A percentile compares a stretch with the other conserved stretches of the same genome.
These are phyloP conservation scores for Oscheius onirici DNA, from an alignment of 2,888 invertebrate genomes.

Conservation along the genomic window DNA sequence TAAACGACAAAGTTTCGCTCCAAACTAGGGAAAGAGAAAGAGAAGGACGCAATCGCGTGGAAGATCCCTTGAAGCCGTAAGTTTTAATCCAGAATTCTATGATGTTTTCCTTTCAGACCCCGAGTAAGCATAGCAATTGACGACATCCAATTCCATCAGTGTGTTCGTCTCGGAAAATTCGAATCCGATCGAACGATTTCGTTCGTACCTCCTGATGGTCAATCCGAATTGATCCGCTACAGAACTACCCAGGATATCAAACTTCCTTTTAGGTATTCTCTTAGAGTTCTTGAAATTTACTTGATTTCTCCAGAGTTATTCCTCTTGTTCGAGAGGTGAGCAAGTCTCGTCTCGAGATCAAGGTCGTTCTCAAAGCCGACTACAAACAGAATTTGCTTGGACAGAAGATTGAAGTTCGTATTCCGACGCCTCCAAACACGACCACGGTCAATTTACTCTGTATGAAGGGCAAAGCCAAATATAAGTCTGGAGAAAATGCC, in stretches of 20 bases:
- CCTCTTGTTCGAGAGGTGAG: conserved; percentile 97
- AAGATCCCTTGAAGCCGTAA: conserved; percentile 39
- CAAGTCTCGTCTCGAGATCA: conserved; percentile 98
- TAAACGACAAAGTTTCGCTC: conserved; percentile 95
- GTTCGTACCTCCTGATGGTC: conserved; percentile 98
- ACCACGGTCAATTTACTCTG: conserved; percentile 98
- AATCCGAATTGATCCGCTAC: conserved; percentile 99
- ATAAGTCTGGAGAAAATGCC: conserved; percentile 98
- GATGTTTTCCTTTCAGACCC: conserved; percentile 71
- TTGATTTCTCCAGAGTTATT: conserved; percentile 86
- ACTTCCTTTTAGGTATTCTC: conserved; percentile 82
- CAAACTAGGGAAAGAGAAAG: neutral
- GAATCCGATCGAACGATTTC: conserved; percentile 99
- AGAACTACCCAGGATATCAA: conserved; percentile 99
- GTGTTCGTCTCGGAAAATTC: conserved; percentile 97
- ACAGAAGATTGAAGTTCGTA: conserved; percentile 94
- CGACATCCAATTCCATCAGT: conserved; percentile 99
- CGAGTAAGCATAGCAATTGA: conserved; percentile 98
- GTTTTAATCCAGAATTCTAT: neutral
- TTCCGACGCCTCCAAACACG: conserved; percentile 97
- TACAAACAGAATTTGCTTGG: conserved; percentile 96
- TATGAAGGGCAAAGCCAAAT: conserved; percentile 95
- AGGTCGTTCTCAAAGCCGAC: conserved; percentile 94
- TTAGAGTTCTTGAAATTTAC: neutral
- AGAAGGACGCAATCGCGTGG: neutral